phyloP scores from a whole-genome alignment of 1,140 invertebrate species.

The Zaprionus capensis region DNA sequence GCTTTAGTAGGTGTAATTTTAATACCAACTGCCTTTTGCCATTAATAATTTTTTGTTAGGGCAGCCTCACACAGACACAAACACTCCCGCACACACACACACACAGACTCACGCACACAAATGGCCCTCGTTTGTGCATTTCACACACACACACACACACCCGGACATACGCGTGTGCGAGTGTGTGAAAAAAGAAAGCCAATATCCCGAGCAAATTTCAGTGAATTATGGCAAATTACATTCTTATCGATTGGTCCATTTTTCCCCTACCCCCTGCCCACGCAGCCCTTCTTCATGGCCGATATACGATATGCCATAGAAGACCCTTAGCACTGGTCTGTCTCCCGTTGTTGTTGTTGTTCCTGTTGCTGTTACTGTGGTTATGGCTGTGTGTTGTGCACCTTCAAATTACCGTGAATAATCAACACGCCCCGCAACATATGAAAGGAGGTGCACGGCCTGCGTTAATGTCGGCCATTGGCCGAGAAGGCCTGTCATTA shows the following conservation, averaged over 20 bases:
- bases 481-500: constrained; percentile 30
- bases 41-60: constrained; percentile 70
- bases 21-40: constrained; percentile 66
- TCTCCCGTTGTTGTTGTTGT: not conserved
- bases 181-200: constrained; percentile 56
- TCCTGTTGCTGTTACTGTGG: not conserved
- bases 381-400: constrained; percentile 18
- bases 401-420: constrained; percentile 43
- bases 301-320: constrained; percentile 9
- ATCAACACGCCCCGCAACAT: constrained; percentile 50
- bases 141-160: not conserved
- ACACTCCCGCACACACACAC: constrained; percentile 11
- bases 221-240: constrained; percentile 83
- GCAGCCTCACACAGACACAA: constrained; percentile 14
- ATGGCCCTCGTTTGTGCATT: constrained; percentile 4
- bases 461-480: constrained; percentile 27
- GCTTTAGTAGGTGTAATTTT: constrained; percentile 68
- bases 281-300: not conserved
- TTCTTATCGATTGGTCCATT: constrained; percentile 82
- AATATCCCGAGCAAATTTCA: constrained; percentile 80
- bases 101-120: not conserved
- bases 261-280: constrained; percentile 37
- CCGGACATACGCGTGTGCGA: not conserved
- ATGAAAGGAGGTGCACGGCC: constrained; percentile 40
- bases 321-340: constrained; percentile 6